Evolutionary conservation across 2,113 vertebrate genomes (phyloP).

Genomic region (Pelusios castaneus): DNA sequence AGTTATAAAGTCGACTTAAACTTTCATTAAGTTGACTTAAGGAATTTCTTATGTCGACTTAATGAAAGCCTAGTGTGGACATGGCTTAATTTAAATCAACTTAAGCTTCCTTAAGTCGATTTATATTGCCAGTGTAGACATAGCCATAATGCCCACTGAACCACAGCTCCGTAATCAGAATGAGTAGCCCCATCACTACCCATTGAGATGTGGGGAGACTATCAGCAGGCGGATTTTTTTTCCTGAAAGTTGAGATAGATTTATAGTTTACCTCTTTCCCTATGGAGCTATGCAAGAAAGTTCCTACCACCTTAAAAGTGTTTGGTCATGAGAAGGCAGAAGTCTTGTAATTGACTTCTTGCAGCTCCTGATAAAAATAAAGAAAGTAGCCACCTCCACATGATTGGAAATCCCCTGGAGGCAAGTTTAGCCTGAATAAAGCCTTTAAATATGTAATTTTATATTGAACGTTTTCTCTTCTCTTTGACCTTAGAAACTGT

Average conservation of each 20-base stretch:
- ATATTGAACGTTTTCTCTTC: neutral
- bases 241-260: neutral
- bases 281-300: neutral
- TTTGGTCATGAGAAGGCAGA: neutral
- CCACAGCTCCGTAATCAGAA: neutral
- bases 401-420: neutral
- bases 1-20: too few relatives aligned
- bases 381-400: rapidly evolving
- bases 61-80: too few relatives aligned
- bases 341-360: neutral
- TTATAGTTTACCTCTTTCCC: neutral
- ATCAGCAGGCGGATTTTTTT: neutral
- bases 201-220: neutral
- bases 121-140: too few relatives aligned
- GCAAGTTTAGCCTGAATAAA: neutral
- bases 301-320: neutral
- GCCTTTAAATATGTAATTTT: neutral
- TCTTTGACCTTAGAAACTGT: slow-evolving; percentile 82
- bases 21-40: too few relatives aligned
- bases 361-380: neutral
- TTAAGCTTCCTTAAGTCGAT: too few relatives aligned
- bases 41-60: too few relatives aligned
- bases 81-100: too few relatives aligned
- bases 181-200: neutral
- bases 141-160: too few relatives aligned